Evolutionary conservation across 2,113 vertebrate species (phyloP), one percentile per base, ranked within the genome.

Genomic region (Collichthys lucidus): DNA sequence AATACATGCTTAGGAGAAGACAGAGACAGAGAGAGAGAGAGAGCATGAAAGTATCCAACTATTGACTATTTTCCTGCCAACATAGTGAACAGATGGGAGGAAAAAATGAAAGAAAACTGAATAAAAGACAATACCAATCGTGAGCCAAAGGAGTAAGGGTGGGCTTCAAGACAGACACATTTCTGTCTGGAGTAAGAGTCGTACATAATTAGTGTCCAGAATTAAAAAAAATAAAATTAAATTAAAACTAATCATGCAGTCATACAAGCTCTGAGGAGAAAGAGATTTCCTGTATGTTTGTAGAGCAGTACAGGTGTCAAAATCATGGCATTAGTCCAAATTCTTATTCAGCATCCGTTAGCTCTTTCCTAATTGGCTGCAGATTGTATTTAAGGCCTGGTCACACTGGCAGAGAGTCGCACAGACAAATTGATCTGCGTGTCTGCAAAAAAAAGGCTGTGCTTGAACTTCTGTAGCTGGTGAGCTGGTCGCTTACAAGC

Each of bases 41-140:
- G 31, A 20, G 15, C 11, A 56, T 46, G 19, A 72, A 55, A n/a
- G 19, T 9, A 12, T 76, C 26, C n/a, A 57, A 42, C 9, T 70
- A 71, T 57, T 76, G 42, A 72, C 59, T 52, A 40, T 31, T 55
- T 69, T 42, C 35, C 50, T 59, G 26, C 15, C 24, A 40, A n/a
- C 10, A 67, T 3, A 57, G 12, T 50, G 6, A 29, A 59, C 11
- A 56, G 40, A 56, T 62, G 46, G 62, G 16, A 49, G 50, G 5
- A 67, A 20, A 22, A 4, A 71, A 55, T 11, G 20, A 67, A 40
- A 59, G 50, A 26, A 62, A 65, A 3, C 12, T 12, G 11, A 57
- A 19, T 3, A 31, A 1, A n/a, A 14, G 17, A 49, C 15, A 2
- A 24, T 14, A 12, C 19, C 15, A 15, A 26, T 17, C 22, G 11